Conservation (phyloP, 2,797 vertebrate genomes). For the Eulemur coronatus region DNA sequence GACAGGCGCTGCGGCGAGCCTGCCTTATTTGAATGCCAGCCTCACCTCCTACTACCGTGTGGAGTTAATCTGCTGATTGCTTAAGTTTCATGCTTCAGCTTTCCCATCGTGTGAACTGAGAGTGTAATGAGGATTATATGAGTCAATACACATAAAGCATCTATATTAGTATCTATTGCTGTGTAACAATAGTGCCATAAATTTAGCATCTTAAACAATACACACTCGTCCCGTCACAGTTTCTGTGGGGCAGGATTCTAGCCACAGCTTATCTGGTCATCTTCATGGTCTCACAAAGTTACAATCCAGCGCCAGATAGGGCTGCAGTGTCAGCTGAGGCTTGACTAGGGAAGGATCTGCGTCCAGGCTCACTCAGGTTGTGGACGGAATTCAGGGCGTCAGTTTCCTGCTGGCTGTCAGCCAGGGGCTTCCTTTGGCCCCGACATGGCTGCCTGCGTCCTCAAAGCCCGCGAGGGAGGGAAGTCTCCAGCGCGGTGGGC, state of each 20-base stretch:
- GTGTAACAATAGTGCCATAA: neutral
- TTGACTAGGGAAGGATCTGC: neutral
- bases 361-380: neutral
- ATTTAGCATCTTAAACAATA: neutral
- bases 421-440: neutral
- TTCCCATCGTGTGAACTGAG: conserved; percentile 33
- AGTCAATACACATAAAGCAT: neutral
- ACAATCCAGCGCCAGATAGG: neutral
- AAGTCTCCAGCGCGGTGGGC: neutral
- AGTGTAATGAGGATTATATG: conserved; percentile 9
- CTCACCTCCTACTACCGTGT: neutral
- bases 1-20: neutral
- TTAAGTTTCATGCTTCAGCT: conserved; percentile 38
- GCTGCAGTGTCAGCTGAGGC: neutral
- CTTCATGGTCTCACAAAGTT: neutral
- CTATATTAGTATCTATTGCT: conserved; percentile 1
- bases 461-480: neutral
- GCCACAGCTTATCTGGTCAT: neutral
- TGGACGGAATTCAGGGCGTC: neutral
- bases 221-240: neutral
- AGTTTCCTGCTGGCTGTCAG: neutral
- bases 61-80: neutral
- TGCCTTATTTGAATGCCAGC: neutral
- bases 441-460: neutral
- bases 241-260: neutral